Base-by-base conservation (phyloP, 2,113 vertebrate genomes). In the Pithys albifrons region DNA sequence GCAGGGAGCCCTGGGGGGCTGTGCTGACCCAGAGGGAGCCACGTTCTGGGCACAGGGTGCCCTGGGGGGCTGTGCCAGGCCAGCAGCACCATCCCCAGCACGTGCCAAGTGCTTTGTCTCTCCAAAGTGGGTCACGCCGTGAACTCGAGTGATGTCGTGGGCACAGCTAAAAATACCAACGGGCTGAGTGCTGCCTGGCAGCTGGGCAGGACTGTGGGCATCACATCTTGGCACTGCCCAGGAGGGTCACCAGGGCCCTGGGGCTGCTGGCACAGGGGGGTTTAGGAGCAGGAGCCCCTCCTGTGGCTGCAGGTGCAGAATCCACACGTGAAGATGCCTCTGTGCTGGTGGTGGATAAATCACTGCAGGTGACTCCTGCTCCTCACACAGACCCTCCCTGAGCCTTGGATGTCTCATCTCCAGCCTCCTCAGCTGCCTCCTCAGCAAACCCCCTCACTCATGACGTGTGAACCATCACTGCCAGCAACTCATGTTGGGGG, bases 301-400 rank as follows among this genome's bases (percentile, higher is more conserved):
- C 49, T 19, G 69, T 35, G 43, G 61, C 37, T 87, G 55, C 43
- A 37, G 73, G 46, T 61, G 22, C 51, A 5, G 69, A 54, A 77
- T 27, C 19, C 1, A 0, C 11, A 17, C 37, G 29, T 28, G 55
- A 24, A 54, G 59, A 37, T 1, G 12, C 48, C 10, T 49, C 59
- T 55, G 7, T 71, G 28, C 48, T 33, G 54, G 5, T 31, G 67
- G 29, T 4, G 23, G 6, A 3, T 45, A 33, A 64, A 28, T 9
- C 46, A 14, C 0, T 1, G 1, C 0, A 58, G 22, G 51, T 1
- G 2, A 51, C 37, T 3, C 33, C 23, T n/a, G 76, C 29, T 87
- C 51, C 39, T 70, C 20, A 52, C 43, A 33, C 54, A 77, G 69
- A 37, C 46, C 46, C 46, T 59, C 37, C 1, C 0, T 0, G 3